phyloP scores from a whole-genome alignment of 2,113 vertebrate genomes.

The Oryzias melastigma region DNA sequence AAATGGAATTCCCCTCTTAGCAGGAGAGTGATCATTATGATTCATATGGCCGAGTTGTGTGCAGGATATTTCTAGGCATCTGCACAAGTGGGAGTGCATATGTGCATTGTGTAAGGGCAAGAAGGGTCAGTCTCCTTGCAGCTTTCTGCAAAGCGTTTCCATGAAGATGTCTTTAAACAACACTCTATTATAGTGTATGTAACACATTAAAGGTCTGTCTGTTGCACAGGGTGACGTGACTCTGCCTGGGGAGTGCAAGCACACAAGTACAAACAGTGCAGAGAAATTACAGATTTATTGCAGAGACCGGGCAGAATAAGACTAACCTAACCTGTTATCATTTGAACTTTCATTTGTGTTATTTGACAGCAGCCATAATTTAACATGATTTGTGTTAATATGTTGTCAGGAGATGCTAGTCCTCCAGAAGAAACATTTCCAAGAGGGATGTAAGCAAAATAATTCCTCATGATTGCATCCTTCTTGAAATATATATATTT shows the following conservation, averaged over 20 bases:
- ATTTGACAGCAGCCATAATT: constrained; percentile 21
- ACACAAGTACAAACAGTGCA: constrained; percentile 7
- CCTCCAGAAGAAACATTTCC: not conserved
- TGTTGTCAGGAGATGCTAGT: not conserved
- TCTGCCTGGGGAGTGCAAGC: constrained; percentile 28
- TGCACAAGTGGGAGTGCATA: constrained; percentile 13
- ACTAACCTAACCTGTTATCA: constrained; percentile 27
- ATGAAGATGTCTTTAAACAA: constrained; percentile 42
- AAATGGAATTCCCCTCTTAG: constrained; percentile 66
- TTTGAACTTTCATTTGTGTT: constrained; percentile 2
- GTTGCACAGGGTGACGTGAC: constrained; percentile 8
- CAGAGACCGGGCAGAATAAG: constrained; percentile 25
- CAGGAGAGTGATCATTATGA: constrained; percentile 33
- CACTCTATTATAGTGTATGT: constrained; percentile 11
- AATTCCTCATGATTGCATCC: too few species aligned
- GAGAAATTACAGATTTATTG: constrained; percentile 22
- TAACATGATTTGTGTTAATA: constrained; percentile 6
- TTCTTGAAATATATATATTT: too few species aligned
- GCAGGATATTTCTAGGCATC: constrained; percentile 6
- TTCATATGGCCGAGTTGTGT: constrained; percentile 40
- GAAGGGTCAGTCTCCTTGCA: constrained; percentile 34
- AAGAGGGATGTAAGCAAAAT: too few species aligned
- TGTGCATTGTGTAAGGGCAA: constrained; percentile 23
- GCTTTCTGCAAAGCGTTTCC: constrained; percentile 53
- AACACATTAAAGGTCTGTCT: not conserved